A percentile compares a stretch with the other conserved stretches of the same genome.
Conservation (phyloP, 2,888 invertebrate genomes). For the Linyphia triangularis region DNA sequence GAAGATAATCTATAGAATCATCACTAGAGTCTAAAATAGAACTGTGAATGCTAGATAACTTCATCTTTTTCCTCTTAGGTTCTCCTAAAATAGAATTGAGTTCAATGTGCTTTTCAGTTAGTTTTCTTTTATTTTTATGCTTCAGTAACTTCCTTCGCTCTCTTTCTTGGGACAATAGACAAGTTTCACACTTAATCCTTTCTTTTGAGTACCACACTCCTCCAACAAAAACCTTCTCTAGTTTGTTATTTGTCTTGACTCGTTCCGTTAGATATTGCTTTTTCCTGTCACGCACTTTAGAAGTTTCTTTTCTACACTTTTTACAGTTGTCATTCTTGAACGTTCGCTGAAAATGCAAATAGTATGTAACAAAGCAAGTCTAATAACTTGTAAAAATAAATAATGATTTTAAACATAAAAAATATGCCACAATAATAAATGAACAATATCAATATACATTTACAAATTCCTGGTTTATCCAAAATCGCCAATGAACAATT, state of each 20-base stretch:
- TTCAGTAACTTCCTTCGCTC: conserved; percentile 64
- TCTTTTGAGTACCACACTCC: conserved; percentile 66
- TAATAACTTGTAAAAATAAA: too few relatives aligned
- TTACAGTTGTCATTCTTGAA: conserved; percentile 67
- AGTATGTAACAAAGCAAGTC: too few relatives aligned
- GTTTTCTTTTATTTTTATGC: conserved; percentile 67
- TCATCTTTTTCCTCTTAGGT: conserved; percentile 60
- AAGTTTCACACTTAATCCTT: conserved; percentile 67
- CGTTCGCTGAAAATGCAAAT: too few relatives aligned
- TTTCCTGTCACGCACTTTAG: conserved; percentile 62
- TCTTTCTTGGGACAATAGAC: conserved; percentile 59
- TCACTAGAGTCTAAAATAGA: conserved; percentile 69
- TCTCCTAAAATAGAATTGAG: conserved; percentile 43
- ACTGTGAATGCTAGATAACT: conserved; percentile 61
- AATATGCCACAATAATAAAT: not conserved
- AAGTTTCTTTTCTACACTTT: conserved; percentile 65
- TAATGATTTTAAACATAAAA: conserved; percentile 1
- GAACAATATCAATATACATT: not conserved
- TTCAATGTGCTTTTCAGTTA: conserved; percentile 61
- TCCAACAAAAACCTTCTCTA: conserved; percentile 62
- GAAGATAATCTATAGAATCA: conserved; percentile 61
- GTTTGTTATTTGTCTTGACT: conserved; percentile 54
- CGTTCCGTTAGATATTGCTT: conserved; percentile 40
- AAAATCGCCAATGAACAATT: too few relatives aligned
- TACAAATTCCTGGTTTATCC: too few relatives aligned